Evolutionary conservation across 1,140 invertebrate genomes (phyloP).

Genomic region (Danaus melanippus): DNA sequence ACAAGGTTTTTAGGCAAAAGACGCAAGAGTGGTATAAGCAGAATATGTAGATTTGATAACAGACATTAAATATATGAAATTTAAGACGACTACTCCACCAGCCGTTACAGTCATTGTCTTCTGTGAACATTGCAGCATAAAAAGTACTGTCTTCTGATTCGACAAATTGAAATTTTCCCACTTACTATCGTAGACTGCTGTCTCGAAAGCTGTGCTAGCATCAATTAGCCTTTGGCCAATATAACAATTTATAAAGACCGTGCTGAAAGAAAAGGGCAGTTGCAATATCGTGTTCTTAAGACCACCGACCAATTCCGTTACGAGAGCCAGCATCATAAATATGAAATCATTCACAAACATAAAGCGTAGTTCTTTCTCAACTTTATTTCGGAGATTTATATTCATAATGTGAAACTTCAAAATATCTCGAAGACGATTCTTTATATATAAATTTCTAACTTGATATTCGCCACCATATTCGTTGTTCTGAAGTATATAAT

Average conservation of each 20-base stretch:
- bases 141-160: slow-evolving; percentile 37
- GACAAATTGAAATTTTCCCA: slow-evolving; percentile 43
- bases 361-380: slow-evolving; percentile 21
- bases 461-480: background rate
- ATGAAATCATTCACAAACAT: slow-evolving; percentile 7
- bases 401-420: slow-evolving; percentile 28
- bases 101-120: slow-evolving; percentile 40
- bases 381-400: slow-evolving; percentile 25
- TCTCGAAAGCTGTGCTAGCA: slow-evolving; percentile 34
- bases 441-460: slow-evolving; percentile 11
- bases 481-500: background rate
- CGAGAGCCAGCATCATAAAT: slow-evolving; percentile 17
- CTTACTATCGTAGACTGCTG: slow-evolving; percentile 38
- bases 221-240: slow-evolving; percentile 44
- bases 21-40: slow-evolving; percentile 36
- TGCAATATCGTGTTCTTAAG: slow-evolving; percentile 44
- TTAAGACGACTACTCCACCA: slow-evolving; percentile 33
- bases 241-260: slow-evolving; percentile 43
- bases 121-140: slow-evolving; percentile 42
- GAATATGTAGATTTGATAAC: slow-evolving; percentile 43
- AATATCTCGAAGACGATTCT: slow-evolving; percentile 25
- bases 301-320: slow-evolving; percentile 43
- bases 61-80: slow-evolving; percentile 34
- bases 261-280: slow-evolving; percentile 41
- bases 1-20: slow-evolving; percentile 7